A percentile compares a stretch with the other conserved stretches of the same genome.
Conservation (phyloP, 2,797 vertebrate genomes). For the Heliangelus exortis region DNA sequence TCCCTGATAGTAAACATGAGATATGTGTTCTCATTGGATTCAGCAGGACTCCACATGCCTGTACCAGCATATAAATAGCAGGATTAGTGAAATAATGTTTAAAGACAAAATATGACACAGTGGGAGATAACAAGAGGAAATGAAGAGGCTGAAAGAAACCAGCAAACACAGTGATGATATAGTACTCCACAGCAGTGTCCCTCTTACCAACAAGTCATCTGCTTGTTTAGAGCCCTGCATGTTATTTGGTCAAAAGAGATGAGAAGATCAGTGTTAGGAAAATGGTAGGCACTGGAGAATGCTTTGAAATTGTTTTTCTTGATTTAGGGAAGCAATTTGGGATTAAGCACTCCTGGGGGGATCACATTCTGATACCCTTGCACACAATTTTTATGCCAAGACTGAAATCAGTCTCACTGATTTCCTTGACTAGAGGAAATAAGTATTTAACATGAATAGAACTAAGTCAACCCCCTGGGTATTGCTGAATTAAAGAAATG, state of each 20-base stretch:
- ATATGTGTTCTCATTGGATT: background rate
- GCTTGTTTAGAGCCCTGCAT: background rate
- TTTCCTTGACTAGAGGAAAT: conserved; percentile 22
- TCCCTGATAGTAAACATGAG: background rate
- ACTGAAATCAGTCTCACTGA: background rate
- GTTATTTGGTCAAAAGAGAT: background rate
- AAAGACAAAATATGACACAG: conserved; percentile 15
- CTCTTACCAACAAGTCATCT: background rate
- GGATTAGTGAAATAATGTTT: conserved; percentile 4
- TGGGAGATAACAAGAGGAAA: background rate
- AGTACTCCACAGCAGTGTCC: background rate
- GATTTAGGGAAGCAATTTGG: background rate
- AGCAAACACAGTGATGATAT: background rate
- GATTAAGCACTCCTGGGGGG: background rate
- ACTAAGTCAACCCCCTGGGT: background rate
- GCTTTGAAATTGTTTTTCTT: background rate
- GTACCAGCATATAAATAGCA: background rate
- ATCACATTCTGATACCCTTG: background rate
- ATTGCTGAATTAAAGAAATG: conserved; percentile 13
- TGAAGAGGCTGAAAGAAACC: background rate
- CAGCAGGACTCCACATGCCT: background rate
- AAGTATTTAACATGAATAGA: background rate
- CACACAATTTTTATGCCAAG: conserved; percentile 3
- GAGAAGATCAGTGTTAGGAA: background rate
- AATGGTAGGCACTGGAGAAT: background rate